Base-by-base conservation (phyloP, 2,888 invertebrate genomes). In the Cephus nigrinus region DNA sequence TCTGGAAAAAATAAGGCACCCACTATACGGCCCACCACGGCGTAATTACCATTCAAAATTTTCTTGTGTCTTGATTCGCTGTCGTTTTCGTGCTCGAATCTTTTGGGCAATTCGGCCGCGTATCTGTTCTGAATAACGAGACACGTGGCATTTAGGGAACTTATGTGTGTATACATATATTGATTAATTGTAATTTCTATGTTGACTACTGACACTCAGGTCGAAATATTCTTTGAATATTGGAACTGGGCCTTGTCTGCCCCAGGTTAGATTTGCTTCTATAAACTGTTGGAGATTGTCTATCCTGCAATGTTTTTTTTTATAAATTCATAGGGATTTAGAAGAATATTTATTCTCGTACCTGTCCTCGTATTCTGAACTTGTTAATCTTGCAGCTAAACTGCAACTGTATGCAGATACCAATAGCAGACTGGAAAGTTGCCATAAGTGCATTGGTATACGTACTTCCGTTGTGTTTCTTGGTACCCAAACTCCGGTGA, bases 321-420 rank as follows among this genome's bases (percentile, higher is more conserved):
- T 23, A 23, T 71, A 32, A 71, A 15, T 71, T 71, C 4, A 71
- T 9, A 3, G 32, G 30, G 32, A 31, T 3, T 71, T 71, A 12
- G 3, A 11, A 11, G 9, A 11, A 12, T 3, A 30, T 5, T 30
- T 31, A 32, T 71, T 32, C 32, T 30, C 68, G 12, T 36, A 89
- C 90, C 90, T 89, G 11, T 75, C 12, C 72, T 90, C 90, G 75
- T 87, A 90, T 68, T 88, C 87, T 0, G 83, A 82, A 76, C 84
- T 86, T 3, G 91, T 82, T 36, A 91, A 82, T 68, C 86, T 82
- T 1, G 90, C 87, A 2, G 91, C 90, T 2, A 91, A 85, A 74
- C 90, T 90, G 71, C 90, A 88, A 76, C 84, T 86, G 34, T 90
- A 91, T 1, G 88, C 87, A 1, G 88, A 84, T 11, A 90, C 89